A percentile compares a stretch with the other conserved stretches of the same genome.
Conservation (phyloP, 1,140 invertebrate genomes). For the Lepidurus couesii region DNA sequence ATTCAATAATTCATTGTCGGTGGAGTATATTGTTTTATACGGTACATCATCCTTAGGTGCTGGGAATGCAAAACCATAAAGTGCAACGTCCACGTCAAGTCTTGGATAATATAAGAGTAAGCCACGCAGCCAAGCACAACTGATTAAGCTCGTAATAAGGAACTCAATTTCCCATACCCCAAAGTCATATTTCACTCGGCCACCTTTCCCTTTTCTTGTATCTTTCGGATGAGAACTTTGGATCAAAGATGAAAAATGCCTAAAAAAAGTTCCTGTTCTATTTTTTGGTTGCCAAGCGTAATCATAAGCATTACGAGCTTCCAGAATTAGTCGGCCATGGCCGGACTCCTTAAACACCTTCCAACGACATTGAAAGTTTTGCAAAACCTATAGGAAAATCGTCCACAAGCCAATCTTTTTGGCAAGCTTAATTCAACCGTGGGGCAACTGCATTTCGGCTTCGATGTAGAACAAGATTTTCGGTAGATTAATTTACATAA, state of each 20-base stretch:
- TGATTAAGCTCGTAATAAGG: conserved; percentile 8
- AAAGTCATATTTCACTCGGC: neutral
- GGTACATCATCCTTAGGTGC: neutral
- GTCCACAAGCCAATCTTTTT: no score
- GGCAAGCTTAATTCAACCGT: no score
- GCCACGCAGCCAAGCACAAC: neutral
- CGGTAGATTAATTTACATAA: no score
- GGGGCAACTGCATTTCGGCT: no score
- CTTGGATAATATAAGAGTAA: neutral
- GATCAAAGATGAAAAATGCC: no score
- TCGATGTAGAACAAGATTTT: no score
- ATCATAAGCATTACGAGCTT: neutral
- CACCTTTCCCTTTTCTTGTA: neutral
- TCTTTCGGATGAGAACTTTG: neutral
- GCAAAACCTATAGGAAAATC: no score
- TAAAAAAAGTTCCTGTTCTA: neutral
- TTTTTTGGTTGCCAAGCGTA: neutral
- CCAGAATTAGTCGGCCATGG: neutral
- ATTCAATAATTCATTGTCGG: no score
- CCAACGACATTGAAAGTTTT: no score
- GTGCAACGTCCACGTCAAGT: conserved; percentile 1
- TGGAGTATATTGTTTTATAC: neutral
- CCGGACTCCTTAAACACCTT: no score
- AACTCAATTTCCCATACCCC: neutral
- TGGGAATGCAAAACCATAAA: conserved; percentile 15